phyloP scores from a whole-genome alignment of 2,797 vertebrate genomes.

The Malacoraja senta region DNA sequence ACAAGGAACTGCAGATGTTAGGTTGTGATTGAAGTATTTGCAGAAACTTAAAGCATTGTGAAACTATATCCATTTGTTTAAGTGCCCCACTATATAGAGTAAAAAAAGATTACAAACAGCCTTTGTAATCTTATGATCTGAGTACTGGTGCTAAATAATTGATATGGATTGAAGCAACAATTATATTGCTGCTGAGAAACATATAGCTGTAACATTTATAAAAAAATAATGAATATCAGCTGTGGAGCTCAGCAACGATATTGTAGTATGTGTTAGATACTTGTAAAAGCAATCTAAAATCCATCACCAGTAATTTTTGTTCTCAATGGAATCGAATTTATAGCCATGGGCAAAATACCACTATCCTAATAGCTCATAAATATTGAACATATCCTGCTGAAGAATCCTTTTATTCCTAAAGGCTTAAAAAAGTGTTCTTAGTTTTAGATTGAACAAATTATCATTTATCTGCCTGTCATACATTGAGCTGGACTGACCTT shows the following conservation, averaged over 20 bases:
- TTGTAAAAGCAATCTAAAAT: background rate
- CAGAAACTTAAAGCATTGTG: too few relatives aligned
- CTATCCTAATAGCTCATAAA: background rate
- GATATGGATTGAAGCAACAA: too few relatives aligned
- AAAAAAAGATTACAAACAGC: background rate
- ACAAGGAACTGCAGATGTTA: too few relatives aligned
- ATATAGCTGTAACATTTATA: background rate
- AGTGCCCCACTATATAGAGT: background rate
- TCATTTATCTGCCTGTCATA: background rate
- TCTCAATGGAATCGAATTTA: background rate
- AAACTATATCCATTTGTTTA: too few relatives aligned
- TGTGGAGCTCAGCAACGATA: background rate
- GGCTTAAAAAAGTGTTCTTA: background rate
- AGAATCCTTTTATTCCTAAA: background rate
- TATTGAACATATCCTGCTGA: background rate
- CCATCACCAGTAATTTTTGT: background rate
- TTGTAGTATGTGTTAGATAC: background rate
- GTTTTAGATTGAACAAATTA: background rate
- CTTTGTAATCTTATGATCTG: too few relatives aligned
- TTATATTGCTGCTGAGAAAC: background rate
- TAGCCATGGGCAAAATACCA: too few relatives aligned
- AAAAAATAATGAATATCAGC: background rate
- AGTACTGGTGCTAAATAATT: too few relatives aligned
- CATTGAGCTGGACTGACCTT: background rate
- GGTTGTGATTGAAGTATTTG: background rate